A percentile compares a stretch with the other conserved stretches of the same genome.
phyloP scores from a whole-genome alignment of 92 coral and sea anemone genomes.

The Zoanthus sansibaricus region DNA sequence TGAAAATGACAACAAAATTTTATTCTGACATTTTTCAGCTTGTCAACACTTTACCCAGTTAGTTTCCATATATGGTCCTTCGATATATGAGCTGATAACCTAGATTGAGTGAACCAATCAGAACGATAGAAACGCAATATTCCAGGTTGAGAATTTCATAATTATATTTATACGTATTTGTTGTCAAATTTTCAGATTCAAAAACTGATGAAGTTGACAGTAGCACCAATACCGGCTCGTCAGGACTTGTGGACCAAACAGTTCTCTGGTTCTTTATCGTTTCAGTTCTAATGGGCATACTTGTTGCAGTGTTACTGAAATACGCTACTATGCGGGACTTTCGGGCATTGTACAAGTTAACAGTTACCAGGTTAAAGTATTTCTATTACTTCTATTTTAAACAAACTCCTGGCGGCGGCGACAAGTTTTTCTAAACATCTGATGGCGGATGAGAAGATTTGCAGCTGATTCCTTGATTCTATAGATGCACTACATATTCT shows the following conservation, averaged over 20 bases:
- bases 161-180: too few relatives aligned
- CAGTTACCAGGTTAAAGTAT: conserved; percentile 79
- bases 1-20: too few relatives aligned
- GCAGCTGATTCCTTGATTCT: too few relatives aligned
- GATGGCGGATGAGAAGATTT: neutral
- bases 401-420: conserved; percentile 66
- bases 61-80: too few relatives aligned
- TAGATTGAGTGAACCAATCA: too few relatives aligned
- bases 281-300: conserved; percentile 65
- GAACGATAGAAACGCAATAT: too few relatives aligned
- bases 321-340: conserved; percentile 71
- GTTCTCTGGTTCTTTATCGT: conserved; percentile 76
- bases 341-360: conserved; percentile 64
- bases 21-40: too few relatives aligned
- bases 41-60: too few relatives aligned
- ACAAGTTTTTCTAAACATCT: conserved; percentile 66
- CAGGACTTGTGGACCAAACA: conserved; percentile 58
- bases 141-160: too few relatives aligned
- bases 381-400: conserved; percentile 86
- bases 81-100: too few relatives aligned
- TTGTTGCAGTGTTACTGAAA: conserved; percentile 69
- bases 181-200: neutral
- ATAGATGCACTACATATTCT: too few relatives aligned
- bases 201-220: neutral
- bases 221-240: conserved; percentile 40